Conservation (phyloP, 2,113 vertebrate genomes). For the Cyrtonyx montezumae region DNA sequence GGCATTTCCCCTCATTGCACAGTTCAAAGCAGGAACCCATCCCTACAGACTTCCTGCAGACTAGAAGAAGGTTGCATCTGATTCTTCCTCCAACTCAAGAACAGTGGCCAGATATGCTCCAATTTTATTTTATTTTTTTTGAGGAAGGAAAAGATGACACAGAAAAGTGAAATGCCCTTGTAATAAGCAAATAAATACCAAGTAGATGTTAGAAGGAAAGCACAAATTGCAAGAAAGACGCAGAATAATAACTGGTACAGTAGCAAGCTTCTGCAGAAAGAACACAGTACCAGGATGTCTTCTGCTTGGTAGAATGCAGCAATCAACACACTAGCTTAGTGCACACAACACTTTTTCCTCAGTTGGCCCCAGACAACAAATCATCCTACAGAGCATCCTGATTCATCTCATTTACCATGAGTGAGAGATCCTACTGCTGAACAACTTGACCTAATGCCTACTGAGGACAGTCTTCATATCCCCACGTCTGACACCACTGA, state of each 20-base stretch:
- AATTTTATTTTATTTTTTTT: neutral
- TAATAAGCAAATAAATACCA: neutral
- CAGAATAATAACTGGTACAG: neutral
- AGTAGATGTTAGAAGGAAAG: neutral
- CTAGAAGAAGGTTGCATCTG: neutral
- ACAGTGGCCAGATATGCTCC: neutral
- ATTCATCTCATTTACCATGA: neutral
- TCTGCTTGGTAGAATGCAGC: neutral
- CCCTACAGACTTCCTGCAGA: neutral
- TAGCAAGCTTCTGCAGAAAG: neutral
- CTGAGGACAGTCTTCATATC: neutral
- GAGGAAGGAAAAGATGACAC: neutral
- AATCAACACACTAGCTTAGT: neutral
- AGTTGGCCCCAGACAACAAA: neutral
- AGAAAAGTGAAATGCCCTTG: neutral
- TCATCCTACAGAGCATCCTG: neutral
- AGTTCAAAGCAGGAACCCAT: neutral
- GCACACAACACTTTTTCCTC: neutral
- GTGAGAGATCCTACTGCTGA: neutral
- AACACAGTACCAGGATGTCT: neutral
- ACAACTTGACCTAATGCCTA: neutral
- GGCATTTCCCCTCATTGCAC: constrained; percentile 44
- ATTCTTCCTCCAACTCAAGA: neutral
- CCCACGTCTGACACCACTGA: neutral
- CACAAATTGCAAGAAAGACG: neutral